Conservation (phyloP, 2,797 vertebrate genomes). For the Cyclura pinguis region DNA sequence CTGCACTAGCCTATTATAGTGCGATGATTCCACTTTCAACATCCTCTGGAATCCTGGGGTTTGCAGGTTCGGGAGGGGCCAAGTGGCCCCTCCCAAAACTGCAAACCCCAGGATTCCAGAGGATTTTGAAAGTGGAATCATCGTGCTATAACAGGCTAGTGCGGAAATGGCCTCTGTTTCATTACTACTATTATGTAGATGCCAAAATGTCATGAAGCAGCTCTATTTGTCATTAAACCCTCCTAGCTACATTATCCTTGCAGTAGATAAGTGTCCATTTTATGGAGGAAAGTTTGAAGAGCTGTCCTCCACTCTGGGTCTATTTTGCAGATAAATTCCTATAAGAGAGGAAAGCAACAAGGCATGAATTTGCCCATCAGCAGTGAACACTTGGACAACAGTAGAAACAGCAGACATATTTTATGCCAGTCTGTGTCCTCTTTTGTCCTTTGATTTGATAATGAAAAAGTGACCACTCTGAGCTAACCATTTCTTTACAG, state of each 20-base stretch:
- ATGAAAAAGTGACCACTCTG: background rate
- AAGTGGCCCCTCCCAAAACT: too few species aligned
- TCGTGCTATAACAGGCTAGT: too few species aligned
- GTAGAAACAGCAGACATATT: background rate
- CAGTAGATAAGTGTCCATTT: background rate
- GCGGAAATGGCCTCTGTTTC: too few species aligned
- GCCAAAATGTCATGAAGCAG: background rate
- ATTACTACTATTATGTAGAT: background rate
- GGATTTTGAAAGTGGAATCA: too few species aligned
- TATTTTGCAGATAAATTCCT: background rate
- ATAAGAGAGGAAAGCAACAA: background rate
- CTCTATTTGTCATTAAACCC: background rate
- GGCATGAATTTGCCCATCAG: background rate
- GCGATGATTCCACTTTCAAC: too few species aligned
- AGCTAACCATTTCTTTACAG: background rate
- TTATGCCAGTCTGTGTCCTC: background rate
- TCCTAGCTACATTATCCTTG: background rate
- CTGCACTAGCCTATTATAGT: too few species aligned
- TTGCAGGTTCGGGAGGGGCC: too few species aligned
- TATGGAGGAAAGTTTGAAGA: slow-evolving; percentile 1
- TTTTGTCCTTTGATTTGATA: slow-evolving; percentile 1
- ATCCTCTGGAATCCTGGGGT: too few species aligned
- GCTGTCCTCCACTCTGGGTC: background rate
- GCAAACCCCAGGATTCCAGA: too few species aligned
- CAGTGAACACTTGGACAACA: too few species aligned